These are phyloP conservation scores for Phrynosoma platyrhinos DNA, from an alignment of 2,113 vertebrate species.

Conservation along the genomic window DNA sequence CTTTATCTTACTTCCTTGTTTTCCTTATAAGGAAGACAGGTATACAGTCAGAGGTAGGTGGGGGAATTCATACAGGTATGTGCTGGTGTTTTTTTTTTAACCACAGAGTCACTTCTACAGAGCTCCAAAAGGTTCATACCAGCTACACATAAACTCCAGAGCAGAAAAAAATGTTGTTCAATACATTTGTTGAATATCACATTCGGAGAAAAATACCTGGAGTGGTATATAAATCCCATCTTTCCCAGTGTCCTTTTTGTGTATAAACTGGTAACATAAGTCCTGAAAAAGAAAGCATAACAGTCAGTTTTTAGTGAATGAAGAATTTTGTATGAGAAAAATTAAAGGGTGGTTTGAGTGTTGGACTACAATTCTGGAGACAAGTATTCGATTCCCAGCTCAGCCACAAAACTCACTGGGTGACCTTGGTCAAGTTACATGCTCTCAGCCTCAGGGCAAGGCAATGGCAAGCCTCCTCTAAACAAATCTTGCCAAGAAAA, in stretches of 20 bases:
- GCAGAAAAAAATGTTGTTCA: not conserved
- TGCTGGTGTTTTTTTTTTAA: constrained; percentile 56
- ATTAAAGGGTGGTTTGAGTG: not conserved
- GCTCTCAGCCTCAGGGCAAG: no score
- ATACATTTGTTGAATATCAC: not conserved
- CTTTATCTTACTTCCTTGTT: constrained; percentile 88
- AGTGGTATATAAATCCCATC: constrained; percentile 68
- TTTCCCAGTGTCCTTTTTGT: constrained; percentile 56
- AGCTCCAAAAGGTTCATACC: accelerated
- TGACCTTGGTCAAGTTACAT: no score
- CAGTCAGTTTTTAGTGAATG: not conserved
- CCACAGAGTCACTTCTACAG: constrained; percentile 33
- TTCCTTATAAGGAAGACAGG: constrained; percentile 87
- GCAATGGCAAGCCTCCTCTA: no score
- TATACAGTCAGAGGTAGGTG: constrained; percentile 77
- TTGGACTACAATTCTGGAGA: no score
- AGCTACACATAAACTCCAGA: not conserved
- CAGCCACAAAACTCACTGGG: no score
- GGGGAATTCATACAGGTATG: constrained; percentile 78
- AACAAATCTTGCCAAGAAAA: no score
- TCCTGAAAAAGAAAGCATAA: constrained; percentile 48
- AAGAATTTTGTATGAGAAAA: not conserved
- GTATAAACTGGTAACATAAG: constrained; percentile 39
- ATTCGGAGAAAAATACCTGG: constrained; percentile 65
- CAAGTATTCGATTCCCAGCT: no score